phyloP scores from a whole-genome alignment of 2,888 invertebrate genomes.

The Drosophila maculinotata region DNA sequence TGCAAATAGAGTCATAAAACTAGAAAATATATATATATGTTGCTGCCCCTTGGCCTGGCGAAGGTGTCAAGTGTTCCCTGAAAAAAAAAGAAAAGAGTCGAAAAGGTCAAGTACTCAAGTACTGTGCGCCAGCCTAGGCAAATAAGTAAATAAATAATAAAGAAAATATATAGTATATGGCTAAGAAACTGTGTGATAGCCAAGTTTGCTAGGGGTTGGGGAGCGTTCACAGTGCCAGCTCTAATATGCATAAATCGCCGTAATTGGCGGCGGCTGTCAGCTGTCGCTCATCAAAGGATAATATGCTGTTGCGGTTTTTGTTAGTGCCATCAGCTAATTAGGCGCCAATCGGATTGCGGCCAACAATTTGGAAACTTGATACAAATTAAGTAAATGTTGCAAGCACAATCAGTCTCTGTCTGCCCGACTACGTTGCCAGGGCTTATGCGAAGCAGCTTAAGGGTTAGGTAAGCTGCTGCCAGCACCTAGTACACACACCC shows the following conservation, averaged over 20 bases:
- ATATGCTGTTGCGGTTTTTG: slow-evolving; percentile 49
- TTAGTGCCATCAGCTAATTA: slow-evolving; percentile 60
- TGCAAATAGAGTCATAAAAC: slow-evolving; percentile 65
- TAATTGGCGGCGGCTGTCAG: slow-evolving; percentile 56
- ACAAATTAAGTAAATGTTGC: slow-evolving; percentile 65
- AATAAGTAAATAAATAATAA: slow-evolving; percentile 33
- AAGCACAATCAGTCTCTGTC: neutral
- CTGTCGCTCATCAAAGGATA: slow-evolving; percentile 63
- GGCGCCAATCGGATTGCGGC: slow-evolving; percentile 67
- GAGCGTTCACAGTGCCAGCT: slow-evolving; percentile 1
- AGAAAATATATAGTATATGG: neutral
- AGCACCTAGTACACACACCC: slow-evolving; percentile 15
- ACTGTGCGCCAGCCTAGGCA: slow-evolving; percentile 11
- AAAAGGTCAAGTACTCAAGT: slow-evolving; percentile 53
- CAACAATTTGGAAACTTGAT: slow-evolving; percentile 56
- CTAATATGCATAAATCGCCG: slow-evolving; percentile 56
- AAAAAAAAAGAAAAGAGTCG: slow-evolving; percentile 53
- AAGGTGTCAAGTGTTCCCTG: slow-evolving; percentile 64
- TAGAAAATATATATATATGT: slow-evolving; percentile 32
- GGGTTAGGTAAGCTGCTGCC: slow-evolving; percentile 39
- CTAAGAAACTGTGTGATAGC: slow-evolving; percentile 4
- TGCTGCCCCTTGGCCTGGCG: slow-evolving; percentile 27
- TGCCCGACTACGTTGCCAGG: slow-evolving; percentile 38
- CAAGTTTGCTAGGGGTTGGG: neutral
- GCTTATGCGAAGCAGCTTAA: slow-evolving; percentile 27